These are phyloP conservation scores for Caenorhabditis sp. DNA, from an alignment of 2,888 invertebrate species.

Conservation along the genomic window DNA sequence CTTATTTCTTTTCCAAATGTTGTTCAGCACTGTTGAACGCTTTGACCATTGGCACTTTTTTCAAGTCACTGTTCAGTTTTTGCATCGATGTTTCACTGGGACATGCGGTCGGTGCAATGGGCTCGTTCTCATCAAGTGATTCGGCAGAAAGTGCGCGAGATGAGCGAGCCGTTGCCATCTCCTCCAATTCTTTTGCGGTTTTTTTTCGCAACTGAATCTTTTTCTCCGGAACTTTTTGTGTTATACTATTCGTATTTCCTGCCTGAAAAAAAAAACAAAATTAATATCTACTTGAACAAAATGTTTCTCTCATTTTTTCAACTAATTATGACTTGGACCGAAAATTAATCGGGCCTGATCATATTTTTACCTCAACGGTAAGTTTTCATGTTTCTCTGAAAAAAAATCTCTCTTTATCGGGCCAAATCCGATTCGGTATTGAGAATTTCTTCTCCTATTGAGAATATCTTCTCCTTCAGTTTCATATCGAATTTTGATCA, in stretches of 20 bases:
- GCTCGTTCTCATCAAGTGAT: conserved; percentile 6
- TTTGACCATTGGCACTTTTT: conserved; percentile 6
- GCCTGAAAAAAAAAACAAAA: not conserved
- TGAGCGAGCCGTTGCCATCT: conserved; percentile 4
- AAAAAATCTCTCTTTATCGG: no score
- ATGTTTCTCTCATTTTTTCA: no score
- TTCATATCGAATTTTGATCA: not conserved
- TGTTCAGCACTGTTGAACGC: conserved; percentile 7
- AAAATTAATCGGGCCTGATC: no score
- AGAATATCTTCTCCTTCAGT: no score
- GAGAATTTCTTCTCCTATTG: no score
- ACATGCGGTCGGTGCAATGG: not conserved
- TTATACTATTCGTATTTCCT: not conserved
- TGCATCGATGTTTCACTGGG: conserved; percentile 6
- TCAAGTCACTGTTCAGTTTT: conserved; percentile 5
- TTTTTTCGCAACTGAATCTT: conserved; percentile 9
- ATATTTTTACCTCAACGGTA: no score
- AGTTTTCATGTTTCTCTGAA: no score
- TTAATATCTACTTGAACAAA: no score
- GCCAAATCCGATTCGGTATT: no score
- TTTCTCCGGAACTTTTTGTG: conserved; percentile 5
- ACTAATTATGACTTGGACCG: no score
- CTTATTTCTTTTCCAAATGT: conserved; percentile 1
- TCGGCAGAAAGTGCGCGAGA: not conserved
- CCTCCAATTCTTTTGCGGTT: conserved; percentile 6